Conservation (phyloP, 2,113 vertebrate species). For the Grallaria varia region DNA sequence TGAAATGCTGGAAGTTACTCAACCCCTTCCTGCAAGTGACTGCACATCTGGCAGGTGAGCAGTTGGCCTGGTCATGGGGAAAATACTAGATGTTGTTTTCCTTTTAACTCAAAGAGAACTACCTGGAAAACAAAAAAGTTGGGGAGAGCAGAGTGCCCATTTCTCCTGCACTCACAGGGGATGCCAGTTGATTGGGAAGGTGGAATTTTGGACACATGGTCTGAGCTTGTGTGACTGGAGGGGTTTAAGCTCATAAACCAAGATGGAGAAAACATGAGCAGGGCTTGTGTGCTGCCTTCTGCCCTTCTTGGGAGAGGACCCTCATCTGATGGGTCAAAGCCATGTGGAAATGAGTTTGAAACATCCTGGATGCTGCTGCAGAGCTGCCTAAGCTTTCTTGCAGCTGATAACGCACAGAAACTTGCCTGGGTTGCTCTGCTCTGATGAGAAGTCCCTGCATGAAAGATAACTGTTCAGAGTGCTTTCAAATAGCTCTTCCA, state of each 20-base stretch:
- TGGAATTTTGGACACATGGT: fast-evolving
- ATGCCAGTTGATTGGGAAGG: fast-evolving
- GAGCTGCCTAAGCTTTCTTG: background rate
- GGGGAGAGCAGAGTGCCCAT: fast-evolving
- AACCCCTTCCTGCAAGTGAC: background rate
- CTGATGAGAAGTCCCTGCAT: background rate
- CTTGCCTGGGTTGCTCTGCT: fast-evolving
- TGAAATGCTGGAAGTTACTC: background rate
- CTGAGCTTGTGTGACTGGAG: fast-evolving
- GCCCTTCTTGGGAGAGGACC: background rate
- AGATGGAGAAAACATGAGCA: background rate
- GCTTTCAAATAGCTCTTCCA: background rate
- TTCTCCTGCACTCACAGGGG: fast-evolving
- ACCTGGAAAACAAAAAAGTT: fast-evolving
- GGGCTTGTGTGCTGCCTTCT: fast-evolving
- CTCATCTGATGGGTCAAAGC: fast-evolving
- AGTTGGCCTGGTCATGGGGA: background rate
- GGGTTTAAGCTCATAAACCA: background rate
- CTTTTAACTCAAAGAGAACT: background rate
- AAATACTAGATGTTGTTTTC: no score
- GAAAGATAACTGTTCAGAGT: fast-evolving
- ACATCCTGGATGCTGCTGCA: background rate
- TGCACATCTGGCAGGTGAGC: fast-evolving
- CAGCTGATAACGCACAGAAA: fast-evolving
- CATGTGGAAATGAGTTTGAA: background rate